Percentiles rank a stretch among this genome's conserved stretches.
Conservation (phyloP, 2,797 vertebrate species). For the Sarcoramphus papa region DNA sequence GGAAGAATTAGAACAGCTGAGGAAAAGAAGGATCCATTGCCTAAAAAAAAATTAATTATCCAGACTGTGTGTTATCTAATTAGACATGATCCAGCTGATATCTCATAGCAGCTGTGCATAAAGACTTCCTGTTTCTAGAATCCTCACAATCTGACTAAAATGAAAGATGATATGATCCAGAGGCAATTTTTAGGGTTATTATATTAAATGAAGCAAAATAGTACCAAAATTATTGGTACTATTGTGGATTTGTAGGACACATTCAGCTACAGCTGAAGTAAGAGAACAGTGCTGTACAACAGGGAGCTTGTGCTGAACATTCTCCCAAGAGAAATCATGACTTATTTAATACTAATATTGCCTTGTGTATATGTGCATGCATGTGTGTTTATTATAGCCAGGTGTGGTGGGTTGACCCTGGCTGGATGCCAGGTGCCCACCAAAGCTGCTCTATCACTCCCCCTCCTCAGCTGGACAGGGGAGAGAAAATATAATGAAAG, state of each 20-base stretch:
- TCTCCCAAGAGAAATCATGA: neutral
- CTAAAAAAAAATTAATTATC: neutral
- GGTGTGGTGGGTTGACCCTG: too few relatives aligned
- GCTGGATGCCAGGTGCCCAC: too few relatives aligned
- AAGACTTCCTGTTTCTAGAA: neutral
- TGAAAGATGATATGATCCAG: neutral
- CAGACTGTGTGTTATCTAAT: neutral
- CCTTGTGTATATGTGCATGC: neutral
- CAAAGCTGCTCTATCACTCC: too few relatives aligned
- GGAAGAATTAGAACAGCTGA: neutral
- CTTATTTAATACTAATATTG: neutral
- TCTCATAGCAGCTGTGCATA: neutral
- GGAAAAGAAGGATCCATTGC: neutral
- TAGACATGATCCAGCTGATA: neutral
- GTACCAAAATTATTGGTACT: neutral
- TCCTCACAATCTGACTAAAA: neutral
- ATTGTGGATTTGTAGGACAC: neutral
- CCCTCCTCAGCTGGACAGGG: too few relatives aligned
- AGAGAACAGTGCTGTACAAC: neutral
- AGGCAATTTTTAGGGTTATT: neutral
- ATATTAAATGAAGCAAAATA: neutral
- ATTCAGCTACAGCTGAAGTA: neutral
- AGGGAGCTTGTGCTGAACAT: neutral
- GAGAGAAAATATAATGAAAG: too few relatives aligned
- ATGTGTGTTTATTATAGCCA: neutral